Percentiles rank a stretch among this genome's conserved stretches.
These are phyloP conservation scores for Holocentrus rufus DNA, from an alignment of 2,797 vertebrate species.

Conservation along the genomic window DNA sequence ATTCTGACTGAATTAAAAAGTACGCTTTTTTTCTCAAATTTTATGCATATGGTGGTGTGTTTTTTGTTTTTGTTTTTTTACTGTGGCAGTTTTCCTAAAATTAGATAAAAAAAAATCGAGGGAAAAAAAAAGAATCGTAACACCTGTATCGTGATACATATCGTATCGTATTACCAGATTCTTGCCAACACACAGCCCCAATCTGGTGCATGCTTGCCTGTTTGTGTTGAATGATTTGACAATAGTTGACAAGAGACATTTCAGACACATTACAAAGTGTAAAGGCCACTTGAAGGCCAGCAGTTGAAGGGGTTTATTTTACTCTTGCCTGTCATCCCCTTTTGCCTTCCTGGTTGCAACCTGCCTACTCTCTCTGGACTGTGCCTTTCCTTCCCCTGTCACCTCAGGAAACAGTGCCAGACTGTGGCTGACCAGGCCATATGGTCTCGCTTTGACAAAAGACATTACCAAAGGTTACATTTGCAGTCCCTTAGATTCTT, in stretches of 20 bases:
- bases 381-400: constrained; percentile 60
- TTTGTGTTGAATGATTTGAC: neutral
- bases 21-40: no score
- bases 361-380: constrained; percentile 55
- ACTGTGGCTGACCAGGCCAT: constrained; percentile 64
- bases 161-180: no score
- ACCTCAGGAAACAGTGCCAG: constrained; percentile 66
- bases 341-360: constrained; percentile 56
- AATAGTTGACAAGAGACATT: constrained; percentile 8
- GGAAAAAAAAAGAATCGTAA: no score
- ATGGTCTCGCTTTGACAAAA: constrained; percentile 72
- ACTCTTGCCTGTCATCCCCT: constrained; percentile 57
- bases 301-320: constrained; percentile 50
- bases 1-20: no score
- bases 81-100: no score
- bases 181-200: no score
- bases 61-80: no score
- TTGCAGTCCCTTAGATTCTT: constrained; percentile 36
- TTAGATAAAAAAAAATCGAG: no score
- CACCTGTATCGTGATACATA: no score
- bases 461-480: constrained; percentile 57
- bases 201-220: no score
- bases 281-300: constrained; percentile 30
- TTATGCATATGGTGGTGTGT: no score
- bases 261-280: constrained; percentile 18